Conservation (phyloP, 2,797 vertebrate genomes). For the Rhynchotus rufescens region DNA sequence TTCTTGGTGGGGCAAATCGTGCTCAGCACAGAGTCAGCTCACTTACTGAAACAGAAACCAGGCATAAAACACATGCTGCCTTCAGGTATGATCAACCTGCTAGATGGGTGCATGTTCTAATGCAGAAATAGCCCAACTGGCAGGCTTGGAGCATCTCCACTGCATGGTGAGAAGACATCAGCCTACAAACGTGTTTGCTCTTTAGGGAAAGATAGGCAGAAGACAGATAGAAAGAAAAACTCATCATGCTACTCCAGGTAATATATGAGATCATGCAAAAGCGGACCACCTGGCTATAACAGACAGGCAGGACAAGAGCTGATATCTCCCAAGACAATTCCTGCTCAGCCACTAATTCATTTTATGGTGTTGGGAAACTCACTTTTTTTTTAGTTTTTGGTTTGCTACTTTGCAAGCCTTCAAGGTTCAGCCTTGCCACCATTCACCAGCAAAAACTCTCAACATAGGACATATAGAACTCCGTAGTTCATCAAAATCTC, state of each 20-base stretch:
- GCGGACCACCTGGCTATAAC: background rate
- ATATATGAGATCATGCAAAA: background rate
- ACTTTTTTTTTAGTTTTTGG: background rate
- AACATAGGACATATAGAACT: background rate
- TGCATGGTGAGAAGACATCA: background rate
- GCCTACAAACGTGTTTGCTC: background rate
- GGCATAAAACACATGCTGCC: background rate
- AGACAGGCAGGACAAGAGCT: background rate
- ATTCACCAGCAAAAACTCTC: background rate
- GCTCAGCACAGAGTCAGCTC: background rate
- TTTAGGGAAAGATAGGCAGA: background rate
- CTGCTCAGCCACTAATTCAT: background rate
- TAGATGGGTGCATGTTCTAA: background rate
- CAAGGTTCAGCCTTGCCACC: background rate
- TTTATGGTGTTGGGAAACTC: background rate
- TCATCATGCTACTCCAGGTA: background rate
- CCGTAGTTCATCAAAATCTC: too few species aligned
- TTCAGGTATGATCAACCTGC: background rate
- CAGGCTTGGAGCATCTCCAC: background rate
- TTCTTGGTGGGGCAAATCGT: background rate
- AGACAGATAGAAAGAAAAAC: background rate
- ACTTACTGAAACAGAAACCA: background rate
- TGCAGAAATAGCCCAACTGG: background rate
- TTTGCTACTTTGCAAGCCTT: background rate
- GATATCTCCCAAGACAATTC: background rate